A percentile compares a stretch with the other conserved stretches of the same genome.
phyloP scores from a whole-genome alignment of 2,113 vertebrate species.

The Aspiorhynchus laticeps region DNA sequence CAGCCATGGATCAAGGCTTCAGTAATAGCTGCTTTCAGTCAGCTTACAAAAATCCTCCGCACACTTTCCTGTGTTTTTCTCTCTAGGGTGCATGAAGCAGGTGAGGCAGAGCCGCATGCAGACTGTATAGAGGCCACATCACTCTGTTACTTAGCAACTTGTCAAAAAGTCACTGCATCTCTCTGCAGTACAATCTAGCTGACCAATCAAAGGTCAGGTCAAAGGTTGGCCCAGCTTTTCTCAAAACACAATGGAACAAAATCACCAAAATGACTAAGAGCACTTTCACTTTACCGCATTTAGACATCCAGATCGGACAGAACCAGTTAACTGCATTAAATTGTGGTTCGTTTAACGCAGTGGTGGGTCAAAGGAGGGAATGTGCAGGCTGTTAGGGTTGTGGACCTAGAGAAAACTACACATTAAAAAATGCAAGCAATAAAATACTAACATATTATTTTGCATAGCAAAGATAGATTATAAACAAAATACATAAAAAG shows the following conservation, averaged over 20 bases:
- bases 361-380: background rate
- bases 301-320: background rate
- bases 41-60: background rate
- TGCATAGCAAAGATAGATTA: too few relatives aligned
- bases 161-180: slow-evolving; percentile 43
- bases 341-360: background rate
- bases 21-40: slow-evolving; percentile 8
- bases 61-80: slow-evolving; percentile 6
- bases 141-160: slow-evolving; percentile 63
- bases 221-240: slow-evolving; percentile 2
- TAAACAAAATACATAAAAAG: background rate
- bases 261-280: background rate
- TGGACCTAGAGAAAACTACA: background rate
- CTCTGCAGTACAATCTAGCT: slow-evolving; percentile 20
- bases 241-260: slow-evolving; percentile 6
- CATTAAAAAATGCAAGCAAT: background rate
- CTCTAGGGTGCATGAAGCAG: slow-evolving; percentile 14
- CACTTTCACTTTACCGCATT: background rate
- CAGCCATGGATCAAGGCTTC: background rate
- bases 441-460: background rate
- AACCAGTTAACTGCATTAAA: background rate
- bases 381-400: background rate
- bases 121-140: slow-evolving; percentile 37
- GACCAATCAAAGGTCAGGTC: slow-evolving; percentile 41
- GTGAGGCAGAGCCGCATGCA: slow-evolving; percentile 37